Percentiles rank a stretch among this genome's conserved stretches.
These are phyloP conservation scores for Branchinecta lindahli DNA, from an alignment of 1,140 invertebrate species.

Conservation along the genomic window DNA sequence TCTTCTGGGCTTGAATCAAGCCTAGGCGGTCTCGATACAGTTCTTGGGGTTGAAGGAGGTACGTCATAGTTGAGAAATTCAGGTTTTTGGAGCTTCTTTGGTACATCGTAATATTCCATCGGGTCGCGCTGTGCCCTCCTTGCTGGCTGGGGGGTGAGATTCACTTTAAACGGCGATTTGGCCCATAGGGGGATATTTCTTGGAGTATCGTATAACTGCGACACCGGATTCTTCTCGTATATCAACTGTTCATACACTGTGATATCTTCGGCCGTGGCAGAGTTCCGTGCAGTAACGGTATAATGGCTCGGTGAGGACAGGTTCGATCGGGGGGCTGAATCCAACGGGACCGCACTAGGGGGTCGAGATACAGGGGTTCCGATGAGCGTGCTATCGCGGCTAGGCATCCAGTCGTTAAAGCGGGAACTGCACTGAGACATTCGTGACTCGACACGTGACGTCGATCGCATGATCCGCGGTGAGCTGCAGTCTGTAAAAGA, in stretches of 20 bases:
- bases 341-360: not conserved
- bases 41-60: not conserved
- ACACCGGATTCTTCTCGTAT: not conserved
- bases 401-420: not conserved
- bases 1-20: constrained; percentile 2
- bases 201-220: not conserved
- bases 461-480: not conserved
- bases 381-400: not conserved
- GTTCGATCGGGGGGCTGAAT: not conserved
- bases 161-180: constrained; percentile 6
- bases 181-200: not conserved
- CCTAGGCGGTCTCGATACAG: not conserved
- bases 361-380: not conserved
- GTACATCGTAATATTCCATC: not conserved
- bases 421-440: constrained; percentile 5
- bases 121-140: not conserved
- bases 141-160: not conserved
- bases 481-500: not conserved
- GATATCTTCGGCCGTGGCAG: not conserved
- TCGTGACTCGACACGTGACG: not conserved
- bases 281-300: not conserved
- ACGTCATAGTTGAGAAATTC: not conserved
- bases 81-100: not conserved
- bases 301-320: not conserved
- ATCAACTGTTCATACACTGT: not conserved